phyloP scores from a whole-genome alignment of 2,797 vertebrate genomes.

The Saxicola maurus region DNA sequence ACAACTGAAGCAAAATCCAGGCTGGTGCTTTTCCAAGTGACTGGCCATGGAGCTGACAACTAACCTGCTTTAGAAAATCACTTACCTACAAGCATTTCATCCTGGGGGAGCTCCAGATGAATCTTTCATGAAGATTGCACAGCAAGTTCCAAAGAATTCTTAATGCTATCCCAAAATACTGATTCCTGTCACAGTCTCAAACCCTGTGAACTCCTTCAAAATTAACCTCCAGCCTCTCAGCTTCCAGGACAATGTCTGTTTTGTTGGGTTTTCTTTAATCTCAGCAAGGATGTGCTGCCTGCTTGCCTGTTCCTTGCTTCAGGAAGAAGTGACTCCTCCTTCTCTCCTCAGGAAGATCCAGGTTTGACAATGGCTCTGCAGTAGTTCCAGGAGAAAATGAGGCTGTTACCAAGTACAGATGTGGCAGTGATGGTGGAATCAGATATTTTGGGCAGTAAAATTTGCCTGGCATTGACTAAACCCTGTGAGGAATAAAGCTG shows the following conservation, averaged over 20 bases:
- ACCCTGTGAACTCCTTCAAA: neutral
- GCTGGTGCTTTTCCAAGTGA: constrained; percentile 21
- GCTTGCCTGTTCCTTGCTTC: neutral
- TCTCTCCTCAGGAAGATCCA: neutral
- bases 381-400: neutral
- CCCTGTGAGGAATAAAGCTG: neutral
- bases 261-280: neutral
- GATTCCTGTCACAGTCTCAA: neutral
- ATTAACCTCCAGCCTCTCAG: neutral
- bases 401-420: neutral
- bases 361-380: neutral
- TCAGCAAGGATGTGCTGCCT: neutral
- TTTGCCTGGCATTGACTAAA: neutral
- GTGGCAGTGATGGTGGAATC: neutral
- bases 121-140: neutral
- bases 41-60: neutral
- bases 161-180: fast-evolving
- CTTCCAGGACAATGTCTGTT: neutral
- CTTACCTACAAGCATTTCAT: neutral
- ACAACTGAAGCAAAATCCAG: neutral
- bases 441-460: neutral
- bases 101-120: neutral
- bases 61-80: neutral
- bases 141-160: neutral
- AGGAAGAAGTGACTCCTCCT: neutral